phyloP scores from a whole-genome alignment of 2,113 vertebrate genomes.

The Laticauda laticaudata region DNA sequence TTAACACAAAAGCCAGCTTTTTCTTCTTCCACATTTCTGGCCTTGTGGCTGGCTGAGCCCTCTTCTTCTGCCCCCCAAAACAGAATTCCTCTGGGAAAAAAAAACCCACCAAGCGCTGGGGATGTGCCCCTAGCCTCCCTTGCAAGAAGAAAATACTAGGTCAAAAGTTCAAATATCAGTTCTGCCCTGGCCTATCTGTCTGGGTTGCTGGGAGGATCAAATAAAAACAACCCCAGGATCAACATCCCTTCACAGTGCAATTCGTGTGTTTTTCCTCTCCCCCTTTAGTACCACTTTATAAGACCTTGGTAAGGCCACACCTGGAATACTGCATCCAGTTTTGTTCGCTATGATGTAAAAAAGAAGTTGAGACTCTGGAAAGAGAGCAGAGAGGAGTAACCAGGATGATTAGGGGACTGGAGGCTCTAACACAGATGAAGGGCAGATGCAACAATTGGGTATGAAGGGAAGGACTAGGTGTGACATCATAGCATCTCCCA shows the following conservation, averaged over 20 bases:
- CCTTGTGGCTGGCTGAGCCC: neutral
- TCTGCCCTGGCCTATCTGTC: neutral
- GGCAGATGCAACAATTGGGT: too few species aligned
- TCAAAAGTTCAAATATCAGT: neutral
- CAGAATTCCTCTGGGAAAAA: neutral
- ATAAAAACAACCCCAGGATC: neutral
- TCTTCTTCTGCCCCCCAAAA: neutral
- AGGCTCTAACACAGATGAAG: too few species aligned
- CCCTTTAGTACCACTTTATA: neutral
- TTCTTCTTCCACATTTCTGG: neutral
- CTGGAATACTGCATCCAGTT: too few species aligned
- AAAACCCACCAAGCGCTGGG: rapidly evolving
- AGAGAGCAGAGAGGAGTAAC: too few species aligned
- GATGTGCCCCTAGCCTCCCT: neutral
- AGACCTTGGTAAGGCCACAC: too few species aligned
- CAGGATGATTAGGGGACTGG: too few species aligned
- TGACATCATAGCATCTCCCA: too few species aligned
- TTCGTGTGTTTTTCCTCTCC: too few species aligned
- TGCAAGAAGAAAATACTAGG: neutral
- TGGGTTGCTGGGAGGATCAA: neutral
- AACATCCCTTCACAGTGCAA: neutral
- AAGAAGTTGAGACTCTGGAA: too few species aligned
- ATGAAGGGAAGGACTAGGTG: too few species aligned
- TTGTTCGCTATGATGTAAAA: too few species aligned
- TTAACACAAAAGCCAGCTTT: neutral